Evolutionary conservation across 2,113 vertebrate species (phyloP).

Genomic region (Trichechus manatus): DNA sequence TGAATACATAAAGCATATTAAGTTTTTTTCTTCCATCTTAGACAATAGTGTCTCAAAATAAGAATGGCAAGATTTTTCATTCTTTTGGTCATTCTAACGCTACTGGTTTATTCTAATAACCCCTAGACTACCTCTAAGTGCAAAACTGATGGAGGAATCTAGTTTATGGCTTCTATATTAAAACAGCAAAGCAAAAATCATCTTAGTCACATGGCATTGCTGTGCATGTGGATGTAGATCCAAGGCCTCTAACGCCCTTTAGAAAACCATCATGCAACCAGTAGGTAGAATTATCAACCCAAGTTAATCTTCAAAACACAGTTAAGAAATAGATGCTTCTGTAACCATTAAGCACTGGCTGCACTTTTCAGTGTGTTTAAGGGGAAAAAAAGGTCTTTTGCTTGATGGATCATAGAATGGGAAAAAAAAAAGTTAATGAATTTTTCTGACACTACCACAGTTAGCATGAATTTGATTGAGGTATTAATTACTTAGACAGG

Average conservation of each 20-base stretch:
- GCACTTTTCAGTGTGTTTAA: not conserved
- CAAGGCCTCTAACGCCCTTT: not conserved
- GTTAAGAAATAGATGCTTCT: not conserved
- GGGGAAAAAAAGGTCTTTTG: not conserved
- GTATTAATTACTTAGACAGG: conserved; percentile 82
- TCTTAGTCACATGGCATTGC: not conserved
- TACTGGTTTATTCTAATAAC: not conserved
- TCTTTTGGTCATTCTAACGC: not conserved
- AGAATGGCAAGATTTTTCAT: not conserved
- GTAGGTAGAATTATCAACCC: not conserved
- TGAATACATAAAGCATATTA: not conserved
- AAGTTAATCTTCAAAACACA: not conserved
- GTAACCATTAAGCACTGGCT: not conserved
- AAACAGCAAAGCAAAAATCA: not conserved
- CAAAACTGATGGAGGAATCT: not conserved
- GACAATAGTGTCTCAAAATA: not conserved
- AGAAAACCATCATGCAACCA: not conserved
- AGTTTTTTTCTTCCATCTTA: not conserved
- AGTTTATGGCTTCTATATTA: not conserved
- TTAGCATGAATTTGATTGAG: conserved; percentile 68
- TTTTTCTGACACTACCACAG: conserved; percentile 61
- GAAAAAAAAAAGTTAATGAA: conserved; percentile 44
- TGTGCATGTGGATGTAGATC: not conserved
- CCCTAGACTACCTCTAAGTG: not conserved
- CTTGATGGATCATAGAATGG: not conserved